These are phyloP conservation scores for Orcinus orca DNA, from an alignment of 2,113 vertebrate genomes.

Conservation along the genomic window DNA sequence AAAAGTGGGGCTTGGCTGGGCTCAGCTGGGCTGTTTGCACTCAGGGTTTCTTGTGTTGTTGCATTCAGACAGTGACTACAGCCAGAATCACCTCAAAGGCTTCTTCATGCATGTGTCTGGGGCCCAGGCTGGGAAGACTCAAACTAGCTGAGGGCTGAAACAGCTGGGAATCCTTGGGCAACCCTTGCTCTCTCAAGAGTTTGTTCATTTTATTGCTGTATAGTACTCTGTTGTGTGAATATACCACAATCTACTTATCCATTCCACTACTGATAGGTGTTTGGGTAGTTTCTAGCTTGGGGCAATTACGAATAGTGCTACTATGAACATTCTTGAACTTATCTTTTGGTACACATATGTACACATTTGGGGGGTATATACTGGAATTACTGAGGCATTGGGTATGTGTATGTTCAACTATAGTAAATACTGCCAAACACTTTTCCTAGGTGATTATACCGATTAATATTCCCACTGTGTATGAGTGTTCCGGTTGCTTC, in stretches of 20 bases:
- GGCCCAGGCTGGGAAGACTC: background rate
- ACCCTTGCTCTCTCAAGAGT: background rate
- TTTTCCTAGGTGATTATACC: background rate
- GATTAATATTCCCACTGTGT: background rate
- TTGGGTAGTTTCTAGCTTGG: background rate
- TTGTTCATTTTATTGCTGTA: constrained; percentile 3
- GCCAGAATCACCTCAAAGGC: background rate
- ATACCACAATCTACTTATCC: background rate
- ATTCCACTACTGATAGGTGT: background rate
- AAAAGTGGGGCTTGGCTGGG: background rate
- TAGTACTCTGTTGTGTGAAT: background rate
- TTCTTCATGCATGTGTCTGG: background rate
- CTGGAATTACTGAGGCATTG: background rate
- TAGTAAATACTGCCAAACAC: background rate
- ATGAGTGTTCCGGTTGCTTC: background rate
- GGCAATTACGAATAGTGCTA: background rate
- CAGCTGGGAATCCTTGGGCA: background rate
- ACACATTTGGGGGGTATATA: background rate
- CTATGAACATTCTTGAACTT: background rate
- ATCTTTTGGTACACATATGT: background rate
- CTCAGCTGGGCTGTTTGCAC: background rate
- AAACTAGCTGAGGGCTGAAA: background rate
- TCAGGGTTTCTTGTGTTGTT: background rate
- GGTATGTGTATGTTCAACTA: background rate
- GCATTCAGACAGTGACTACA: background rate